Evolutionary conservation across 2,888 invertebrate species (phyloP).

Genomic region (Pseudoips prasinana): DNA sequence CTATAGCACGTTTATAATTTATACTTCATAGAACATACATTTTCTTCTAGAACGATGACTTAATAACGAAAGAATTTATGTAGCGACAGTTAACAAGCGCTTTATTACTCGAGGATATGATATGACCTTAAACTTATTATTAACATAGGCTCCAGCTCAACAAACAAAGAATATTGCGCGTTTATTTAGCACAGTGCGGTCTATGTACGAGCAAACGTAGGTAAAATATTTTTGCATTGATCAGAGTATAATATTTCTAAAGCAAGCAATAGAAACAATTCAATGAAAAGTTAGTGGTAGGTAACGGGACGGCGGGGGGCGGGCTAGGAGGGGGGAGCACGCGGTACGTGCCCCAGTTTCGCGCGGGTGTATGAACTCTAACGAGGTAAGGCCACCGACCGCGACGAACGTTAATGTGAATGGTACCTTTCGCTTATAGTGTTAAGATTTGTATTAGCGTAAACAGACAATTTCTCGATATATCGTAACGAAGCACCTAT

Average conservation of each 20-base stretch:
- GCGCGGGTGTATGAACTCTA: slow-evolving; percentile 81
- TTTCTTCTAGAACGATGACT: slow-evolving; percentile 17
- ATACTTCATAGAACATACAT: slow-evolving; percentile 4
- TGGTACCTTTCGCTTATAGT: slow-evolving; percentile 47
- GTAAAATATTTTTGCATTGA: slow-evolving; percentile 37
- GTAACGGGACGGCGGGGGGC: slow-evolving; percentile 61
- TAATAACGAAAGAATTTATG: slow-evolving; percentile 35
- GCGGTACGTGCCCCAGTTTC: slow-evolving; percentile 80
- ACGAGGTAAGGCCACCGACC: slow-evolving; percentile 83
- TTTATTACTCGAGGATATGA: slow-evolving; percentile 35
- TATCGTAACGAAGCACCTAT: slow-evolving; percentile 72
- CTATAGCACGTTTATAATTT: slow-evolving; percentile 7
- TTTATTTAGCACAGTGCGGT: slow-evolving; percentile 26
- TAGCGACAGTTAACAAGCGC: slow-evolving; percentile 28
- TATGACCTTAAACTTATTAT: slow-evolving; percentile 46
- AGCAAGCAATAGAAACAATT: slow-evolving; percentile 62
- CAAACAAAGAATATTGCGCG: slow-evolving; percentile 27
- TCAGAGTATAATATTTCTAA: slow-evolving; percentile 44
- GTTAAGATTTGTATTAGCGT: slow-evolving; percentile 44
- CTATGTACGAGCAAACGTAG: slow-evolving; percentile 15
- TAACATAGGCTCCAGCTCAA: slow-evolving; percentile 30
- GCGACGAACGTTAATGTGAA: slow-evolving; percentile 51
- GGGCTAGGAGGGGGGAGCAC: slow-evolving; percentile 51
- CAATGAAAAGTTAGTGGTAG: slow-evolving; percentile 75
- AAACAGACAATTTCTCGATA: slow-evolving; percentile 42